phyloP scores from a whole-genome alignment of 2,113 vertebrate genomes.

The Anolis sagrei region DNA sequence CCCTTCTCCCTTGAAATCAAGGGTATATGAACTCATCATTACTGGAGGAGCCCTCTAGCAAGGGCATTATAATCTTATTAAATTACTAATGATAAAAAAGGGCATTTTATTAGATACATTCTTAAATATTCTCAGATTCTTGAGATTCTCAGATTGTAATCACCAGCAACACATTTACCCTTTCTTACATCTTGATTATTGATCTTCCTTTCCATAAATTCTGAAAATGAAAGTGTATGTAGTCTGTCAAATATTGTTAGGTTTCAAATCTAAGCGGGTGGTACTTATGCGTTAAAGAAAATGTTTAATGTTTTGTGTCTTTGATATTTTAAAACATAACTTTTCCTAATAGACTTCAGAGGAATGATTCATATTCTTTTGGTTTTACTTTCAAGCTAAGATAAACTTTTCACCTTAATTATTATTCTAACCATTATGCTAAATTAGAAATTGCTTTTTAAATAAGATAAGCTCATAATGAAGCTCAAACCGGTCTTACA shows the following conservation, averaged over 20 bases:
- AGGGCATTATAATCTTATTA: background rate
- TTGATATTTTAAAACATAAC: constrained; percentile 57
- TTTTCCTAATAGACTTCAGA: constrained; percentile 67
- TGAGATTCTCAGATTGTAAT: background rate
- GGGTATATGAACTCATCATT: no score
- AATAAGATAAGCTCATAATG: constrained; percentile 38
- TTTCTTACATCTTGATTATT: constrained; percentile 1
- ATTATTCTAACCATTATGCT: constrained; percentile 44
- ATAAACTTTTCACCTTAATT: constrained; percentile 62
- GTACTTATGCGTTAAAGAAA: constrained; percentile 32
- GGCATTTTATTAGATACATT: background rate
- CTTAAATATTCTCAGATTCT: background rate
- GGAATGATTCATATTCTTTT: constrained; percentile 59
- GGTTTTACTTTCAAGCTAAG: constrained; percentile 70
- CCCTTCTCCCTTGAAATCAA: no score
- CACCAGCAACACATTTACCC: background rate
- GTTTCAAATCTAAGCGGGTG: constrained; percentile 30
- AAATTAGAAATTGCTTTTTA: constrained; percentile 28
- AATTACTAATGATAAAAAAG: background rate
- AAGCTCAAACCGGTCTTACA: background rate
- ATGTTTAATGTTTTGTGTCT: constrained; percentile 58
- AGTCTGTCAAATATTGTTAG: constrained; percentile 26
- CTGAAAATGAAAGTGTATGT: constrained; percentile 18
- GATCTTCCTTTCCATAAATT: constrained; percentile 21
- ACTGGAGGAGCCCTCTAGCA: no score